Evolutionary conservation across 2,888 invertebrate species (phyloP), one percentile per base, ranked within the genome.

Genomic region (Odontocerum albicorne): DNA sequence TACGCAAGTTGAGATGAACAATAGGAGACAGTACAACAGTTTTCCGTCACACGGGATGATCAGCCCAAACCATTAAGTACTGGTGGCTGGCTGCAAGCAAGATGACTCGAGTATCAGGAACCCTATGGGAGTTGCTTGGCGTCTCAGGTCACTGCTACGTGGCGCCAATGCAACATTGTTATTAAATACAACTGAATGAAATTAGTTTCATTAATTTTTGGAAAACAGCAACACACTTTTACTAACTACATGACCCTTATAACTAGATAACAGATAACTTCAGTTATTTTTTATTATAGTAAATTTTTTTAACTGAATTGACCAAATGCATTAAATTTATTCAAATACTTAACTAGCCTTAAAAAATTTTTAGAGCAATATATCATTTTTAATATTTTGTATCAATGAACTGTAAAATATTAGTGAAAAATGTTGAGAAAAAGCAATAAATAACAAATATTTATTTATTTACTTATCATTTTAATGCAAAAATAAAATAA

Each of bases 221-320:
- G 55, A 63, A 65, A 64, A 64, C 64, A 66, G 65, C 64, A 65
- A 64, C 65, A 65, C 64, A 64, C 60, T 61, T 56, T 55, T 15
- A 13, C 3, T 35, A 35, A 35, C n/a, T n/a, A n/a, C n/a, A n/a
- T n/a, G n/a, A n/a, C n/a, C n/a, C n/a, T n/a, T 36, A 33, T 6
- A n/a, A 12, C 4, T 35, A 12, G 4, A 35, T 35, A 35, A n/a
- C 6, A 4, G n/a, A n/a, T n/a, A n/a, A n/a, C n/a, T n/a, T n/a
- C n/a, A n/a, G n/a, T n/a, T n/a, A n/a, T n/a, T n/a, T n/a, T n/a
- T n/a, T n/a, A n/a, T n/a, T n/a, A n/a, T n/a, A n/a, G n/a, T n/a
- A n/a, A n/a, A n/a, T n/a, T n/a, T n/a, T n/a, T n/a, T n/a, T n/a
- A n/a, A n/a, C n/a, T n/a, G n/a, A n/a, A n/a, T n/a, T n/a, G n/a